These are phyloP conservation scores for Monochamus alternatus DNA, from an alignment of 2,888 invertebrate species.

Conservation along the genomic window DNA sequence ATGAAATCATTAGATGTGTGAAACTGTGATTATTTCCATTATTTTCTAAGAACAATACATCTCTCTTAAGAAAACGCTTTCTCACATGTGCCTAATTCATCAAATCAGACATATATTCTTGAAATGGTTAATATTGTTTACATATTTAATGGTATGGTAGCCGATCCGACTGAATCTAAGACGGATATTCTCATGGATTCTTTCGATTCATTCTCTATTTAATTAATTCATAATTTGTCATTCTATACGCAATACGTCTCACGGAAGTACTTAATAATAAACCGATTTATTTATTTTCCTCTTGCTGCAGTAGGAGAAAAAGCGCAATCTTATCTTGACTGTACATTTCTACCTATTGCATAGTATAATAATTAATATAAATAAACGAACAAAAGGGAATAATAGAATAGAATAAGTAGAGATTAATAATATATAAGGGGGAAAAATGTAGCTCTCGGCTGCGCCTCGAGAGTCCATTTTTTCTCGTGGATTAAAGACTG, in stretches of 20 bases:
- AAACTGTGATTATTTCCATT: slow-evolving; percentile 19
- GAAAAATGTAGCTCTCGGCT: no score
- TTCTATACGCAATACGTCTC: neutral
- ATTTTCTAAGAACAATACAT: slow-evolving; percentile 11
- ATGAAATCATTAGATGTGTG: slow-evolving; percentile 17
- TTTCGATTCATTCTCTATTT: neutral
- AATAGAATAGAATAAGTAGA: no score
- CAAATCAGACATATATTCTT: slow-evolving; percentile 20
- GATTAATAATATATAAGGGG: no score
- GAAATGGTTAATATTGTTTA: neutral
- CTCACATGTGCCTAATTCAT: slow-evolving; percentile 6
- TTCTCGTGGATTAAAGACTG: no score
- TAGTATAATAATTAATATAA: no score
- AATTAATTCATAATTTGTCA: neutral
- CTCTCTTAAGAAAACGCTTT: slow-evolving; percentile 14
- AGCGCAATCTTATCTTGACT: no score
- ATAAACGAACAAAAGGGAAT: no score
- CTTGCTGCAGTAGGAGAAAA: no score
- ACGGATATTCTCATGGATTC: neutral
- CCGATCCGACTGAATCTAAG: neutral
- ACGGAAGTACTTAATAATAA: no score
- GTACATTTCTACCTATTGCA: neutral
- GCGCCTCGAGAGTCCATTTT: no score
- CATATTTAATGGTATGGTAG: slow-evolving; percentile 3
- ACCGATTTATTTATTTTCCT: no score